Conservation (phyloP, 2,888 invertebrate species). For the Pogonocherus hispidulus region DNA sequence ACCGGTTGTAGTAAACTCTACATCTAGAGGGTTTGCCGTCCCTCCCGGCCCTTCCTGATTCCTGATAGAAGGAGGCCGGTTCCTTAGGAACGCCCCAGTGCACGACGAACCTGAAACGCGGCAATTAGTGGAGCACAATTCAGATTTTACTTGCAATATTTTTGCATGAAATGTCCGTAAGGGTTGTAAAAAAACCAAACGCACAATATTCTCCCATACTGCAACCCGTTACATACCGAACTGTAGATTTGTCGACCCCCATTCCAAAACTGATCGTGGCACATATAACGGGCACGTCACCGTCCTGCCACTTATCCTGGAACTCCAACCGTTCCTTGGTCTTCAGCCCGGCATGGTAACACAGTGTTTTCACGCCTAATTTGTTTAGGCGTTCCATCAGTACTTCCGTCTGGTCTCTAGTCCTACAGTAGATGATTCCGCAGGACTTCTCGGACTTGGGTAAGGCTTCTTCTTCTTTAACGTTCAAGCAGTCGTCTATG, state of each 20-base stretch:
- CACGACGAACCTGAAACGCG: constrained; percentile 86
- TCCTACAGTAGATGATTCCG: constrained; percentile 71
- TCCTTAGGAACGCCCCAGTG: constrained; percentile 98
- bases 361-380: constrained; percentile 81
- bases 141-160: neutral
- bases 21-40: constrained; percentile 92
- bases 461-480: constrained; percentile 70
- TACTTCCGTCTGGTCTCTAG: constrained; percentile 90
- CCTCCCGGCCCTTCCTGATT: constrained; percentile 96
- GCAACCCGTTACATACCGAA: constrained; percentile 72
- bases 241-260: constrained; percentile 98
- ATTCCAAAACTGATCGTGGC: constrained; percentile 99
- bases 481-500: constrained; percentile 77
- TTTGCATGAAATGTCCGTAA: too few relatives aligned
- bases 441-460: constrained; percentile 58
- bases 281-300: constrained; percentile 89
- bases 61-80: constrained; percentile 96
- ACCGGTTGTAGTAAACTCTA: constrained; percentile 89
- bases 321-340: constrained; percentile 80
- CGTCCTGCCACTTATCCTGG: constrained; percentile 94
- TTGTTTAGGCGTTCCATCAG: constrained; percentile 83
- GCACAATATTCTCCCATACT: too few relatives aligned
- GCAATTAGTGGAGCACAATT: neutral
- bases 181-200: too few relatives aligned
- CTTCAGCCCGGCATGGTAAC: constrained; percentile 93